Evolutionary conservation across 2,888 invertebrate genomes (phyloP).

Genomic region (Drosophila pseudotakahashii): DNA sequence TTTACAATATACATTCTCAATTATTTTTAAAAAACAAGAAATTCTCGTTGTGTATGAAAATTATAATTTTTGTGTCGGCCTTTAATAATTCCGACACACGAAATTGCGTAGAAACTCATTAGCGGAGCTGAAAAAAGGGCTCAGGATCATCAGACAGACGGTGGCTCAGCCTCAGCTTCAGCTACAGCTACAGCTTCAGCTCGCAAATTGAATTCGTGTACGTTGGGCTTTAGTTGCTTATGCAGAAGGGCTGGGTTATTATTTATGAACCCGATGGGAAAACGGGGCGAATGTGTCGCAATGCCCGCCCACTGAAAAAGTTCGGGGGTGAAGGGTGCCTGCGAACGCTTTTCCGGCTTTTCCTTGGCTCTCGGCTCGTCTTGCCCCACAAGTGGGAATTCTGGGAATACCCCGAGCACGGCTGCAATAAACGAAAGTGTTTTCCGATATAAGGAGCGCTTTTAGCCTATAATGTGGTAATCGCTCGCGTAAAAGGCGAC

Average conservation of each 20-base stretch:
- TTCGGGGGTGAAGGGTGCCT: conserved; percentile 10
- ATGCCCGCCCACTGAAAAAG: conserved; percentile 52
- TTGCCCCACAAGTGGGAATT: conserved; percentile 8
- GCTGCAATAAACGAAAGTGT: conserved; percentile 79
- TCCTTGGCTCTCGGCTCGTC: neutral
- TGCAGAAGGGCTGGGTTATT: conserved; percentile 77
- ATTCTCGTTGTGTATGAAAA: conserved; percentile 24
- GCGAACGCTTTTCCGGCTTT: neutral
- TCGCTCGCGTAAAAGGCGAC: conserved; percentile 83
- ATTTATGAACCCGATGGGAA: conserved; percentile 82
- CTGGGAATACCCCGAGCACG: conserved; percentile 60
- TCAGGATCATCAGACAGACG: conserved; percentile 16
- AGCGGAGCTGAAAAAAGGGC: conserved; percentile 40
- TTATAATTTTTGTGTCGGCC: conserved; percentile 58
- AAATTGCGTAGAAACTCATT: conserved; percentile 78
- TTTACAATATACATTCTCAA: too few relatives aligned
- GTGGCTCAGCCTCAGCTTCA: conserved; percentile 15
- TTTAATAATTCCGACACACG: conserved; percentile 68
- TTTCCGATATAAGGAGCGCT: conserved; percentile 74
- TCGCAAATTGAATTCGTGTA: conserved; percentile 71
- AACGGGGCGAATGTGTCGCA: conserved; percentile 82
- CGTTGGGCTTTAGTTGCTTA: conserved; percentile 54
- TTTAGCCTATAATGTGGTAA: conserved; percentile 83
- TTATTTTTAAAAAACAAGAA: neutral
- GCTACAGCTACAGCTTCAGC: conserved; percentile 10